phyloP scores from a whole-genome alignment of 2,113 vertebrate species.

The Neomonachus schauinslandi region DNA sequence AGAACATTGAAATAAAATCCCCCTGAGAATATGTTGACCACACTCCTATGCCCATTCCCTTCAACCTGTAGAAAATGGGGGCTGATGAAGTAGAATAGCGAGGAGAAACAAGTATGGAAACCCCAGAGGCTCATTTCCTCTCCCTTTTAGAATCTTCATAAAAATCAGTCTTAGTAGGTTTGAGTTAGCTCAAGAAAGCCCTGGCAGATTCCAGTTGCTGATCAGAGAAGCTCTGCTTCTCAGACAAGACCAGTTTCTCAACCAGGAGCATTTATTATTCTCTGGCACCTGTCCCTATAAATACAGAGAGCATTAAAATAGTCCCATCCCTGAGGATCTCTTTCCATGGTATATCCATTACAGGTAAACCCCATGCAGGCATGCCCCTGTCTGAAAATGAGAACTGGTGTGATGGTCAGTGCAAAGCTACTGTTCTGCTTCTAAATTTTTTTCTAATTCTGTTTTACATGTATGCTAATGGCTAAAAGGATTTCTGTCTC shows the following conservation, averaged over 20 bases:
- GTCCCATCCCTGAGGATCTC: background rate
- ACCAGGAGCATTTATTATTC: background rate
- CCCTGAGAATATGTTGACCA: background rate
- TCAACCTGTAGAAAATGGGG: background rate
- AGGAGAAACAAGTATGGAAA: background rate
- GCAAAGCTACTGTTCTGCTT: background rate
- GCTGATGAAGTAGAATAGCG: background rate
- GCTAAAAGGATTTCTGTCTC: background rate
- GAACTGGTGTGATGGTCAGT: background rate
- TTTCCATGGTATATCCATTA: background rate
- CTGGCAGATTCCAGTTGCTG: background rate
- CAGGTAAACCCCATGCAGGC: rapidly evolving
- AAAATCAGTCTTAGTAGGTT: background rate
- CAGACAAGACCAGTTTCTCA: background rate
- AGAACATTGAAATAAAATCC: background rate
- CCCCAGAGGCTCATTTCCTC: background rate
- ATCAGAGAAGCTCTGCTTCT: background rate
- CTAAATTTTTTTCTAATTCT: background rate
- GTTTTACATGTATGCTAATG: background rate
- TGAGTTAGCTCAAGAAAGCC: background rate
- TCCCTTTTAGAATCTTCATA: background rate
- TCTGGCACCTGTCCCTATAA: too few relatives aligned
- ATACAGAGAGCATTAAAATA: background rate
- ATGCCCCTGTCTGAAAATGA: background rate
- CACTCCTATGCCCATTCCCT: background rate